A percentile compares a stretch with the other conserved stretches of the same genome.
Conservation (phyloP, 2,888 invertebrate species). For the Oxystoma pomonae region DNA sequence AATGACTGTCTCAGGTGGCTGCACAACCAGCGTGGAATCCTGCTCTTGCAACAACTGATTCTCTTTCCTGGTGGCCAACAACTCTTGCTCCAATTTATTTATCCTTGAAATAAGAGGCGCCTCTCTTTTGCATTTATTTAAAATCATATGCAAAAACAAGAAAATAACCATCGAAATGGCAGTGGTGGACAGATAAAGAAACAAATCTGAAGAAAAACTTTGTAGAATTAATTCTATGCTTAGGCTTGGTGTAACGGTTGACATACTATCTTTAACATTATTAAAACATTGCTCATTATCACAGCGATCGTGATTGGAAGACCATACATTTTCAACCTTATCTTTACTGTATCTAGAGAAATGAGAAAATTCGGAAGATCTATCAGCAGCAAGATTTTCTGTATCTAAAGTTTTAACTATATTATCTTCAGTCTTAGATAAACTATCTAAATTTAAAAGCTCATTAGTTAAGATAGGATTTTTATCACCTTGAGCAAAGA, state of each 20-base stretch:
- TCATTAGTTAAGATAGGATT: not conserved
- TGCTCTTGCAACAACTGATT: slow-evolving; percentile 62
- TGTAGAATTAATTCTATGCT: not conserved
- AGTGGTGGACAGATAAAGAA: slow-evolving; percentile 49
- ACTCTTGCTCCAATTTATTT: slow-evolving; percentile 59
- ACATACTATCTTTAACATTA: slow-evolving; percentile 15
- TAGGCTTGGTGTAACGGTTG: not conserved
- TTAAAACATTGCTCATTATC: slow-evolving; percentile 12
- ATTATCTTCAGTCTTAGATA: slow-evolving; percentile 3
- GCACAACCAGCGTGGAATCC: slow-evolving; percentile 6
- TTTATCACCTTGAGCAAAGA: not conserved
- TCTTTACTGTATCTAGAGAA: not conserved
- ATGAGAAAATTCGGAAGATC: not conserved
- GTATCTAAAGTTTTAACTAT: not conserved
- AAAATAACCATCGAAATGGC: slow-evolving; percentile 70
- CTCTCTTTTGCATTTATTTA: slow-evolving; percentile 71
- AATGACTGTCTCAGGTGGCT: not conserved
- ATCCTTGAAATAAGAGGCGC: slow-evolving; percentile 65
- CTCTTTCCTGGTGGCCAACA: slow-evolving; percentile 59
- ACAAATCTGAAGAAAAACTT: slow-evolving; percentile 32
- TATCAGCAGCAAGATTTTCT: not conserved
- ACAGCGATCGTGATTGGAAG: not conserved
- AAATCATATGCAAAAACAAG: slow-evolving; percentile 70
- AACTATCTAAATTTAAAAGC: slow-evolving; percentile 3
- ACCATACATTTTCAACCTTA: slow-evolving; percentile 5